Evolutionary conservation across 2,797 vertebrate species (phyloP).

Genomic region (Hirundo rustica): DNA sequence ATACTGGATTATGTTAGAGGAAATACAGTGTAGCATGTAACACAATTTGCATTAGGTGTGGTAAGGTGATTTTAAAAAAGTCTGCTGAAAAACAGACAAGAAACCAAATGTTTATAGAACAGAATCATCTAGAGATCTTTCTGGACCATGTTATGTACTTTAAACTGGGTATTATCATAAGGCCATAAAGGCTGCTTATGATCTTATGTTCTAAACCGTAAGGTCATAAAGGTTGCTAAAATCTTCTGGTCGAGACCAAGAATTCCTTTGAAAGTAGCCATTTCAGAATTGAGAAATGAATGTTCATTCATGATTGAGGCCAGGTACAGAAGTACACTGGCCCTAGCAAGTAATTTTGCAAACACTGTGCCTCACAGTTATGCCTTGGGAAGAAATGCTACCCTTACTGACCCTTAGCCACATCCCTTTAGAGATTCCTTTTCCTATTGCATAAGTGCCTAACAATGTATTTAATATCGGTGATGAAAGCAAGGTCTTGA

Average conservation of each 20-base stretch:
- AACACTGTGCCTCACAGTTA: neutral
- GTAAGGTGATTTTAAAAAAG: neutral
- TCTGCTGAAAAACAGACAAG: neutral
- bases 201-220: neutral
- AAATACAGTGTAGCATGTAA: neutral
- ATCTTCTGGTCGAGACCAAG: neutral
- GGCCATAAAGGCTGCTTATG: neutral
- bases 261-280: neutral
- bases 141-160: neutral
- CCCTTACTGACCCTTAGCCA: neutral
- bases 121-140: neutral
- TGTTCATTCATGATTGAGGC: neutral
- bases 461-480: neutral
- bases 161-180: neutral
- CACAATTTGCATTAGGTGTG: neutral
- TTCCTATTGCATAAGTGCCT: neutral
- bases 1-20: neutral
- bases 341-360: neutral
- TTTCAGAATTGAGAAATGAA: neutral
- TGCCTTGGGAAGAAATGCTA: neutral
- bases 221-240: neutral
- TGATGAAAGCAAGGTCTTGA: neutral
- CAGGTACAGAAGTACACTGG: neutral
- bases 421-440: neutral
- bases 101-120: neutral